phyloP scores from a whole-genome alignment of 2,797 vertebrate genomes.

The Gymnocypris eckloni region DNA sequence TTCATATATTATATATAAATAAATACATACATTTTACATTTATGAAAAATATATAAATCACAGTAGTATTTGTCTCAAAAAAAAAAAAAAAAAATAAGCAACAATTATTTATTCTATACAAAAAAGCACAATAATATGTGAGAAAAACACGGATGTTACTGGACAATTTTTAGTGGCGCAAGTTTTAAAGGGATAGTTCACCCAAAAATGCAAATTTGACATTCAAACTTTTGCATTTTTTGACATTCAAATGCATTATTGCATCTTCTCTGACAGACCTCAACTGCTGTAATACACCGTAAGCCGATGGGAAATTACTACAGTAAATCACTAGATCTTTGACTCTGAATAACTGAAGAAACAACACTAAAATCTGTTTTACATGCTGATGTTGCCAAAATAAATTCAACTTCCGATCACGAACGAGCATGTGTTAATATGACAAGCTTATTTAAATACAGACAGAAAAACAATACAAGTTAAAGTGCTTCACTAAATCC shows the following conservation, averaged over 20 bases:
- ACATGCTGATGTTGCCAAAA: not conserved
- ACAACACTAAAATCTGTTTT: not conserved
- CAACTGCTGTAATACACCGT: constrained; percentile 27
- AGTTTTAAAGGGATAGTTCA: not conserved
- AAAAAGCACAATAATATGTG: not conserved
- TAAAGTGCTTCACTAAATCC: not conserved
- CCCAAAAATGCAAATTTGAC: no score
- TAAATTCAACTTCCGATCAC: not conserved
- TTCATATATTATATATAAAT: not conserved
- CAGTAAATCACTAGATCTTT: constrained; percentile 25
- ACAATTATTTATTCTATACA: not conserved
- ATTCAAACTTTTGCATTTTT: no score
- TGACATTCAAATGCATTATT: no score
- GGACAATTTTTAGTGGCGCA: not conserved
- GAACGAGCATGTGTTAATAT: not conserved
- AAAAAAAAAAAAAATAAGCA: not conserved
- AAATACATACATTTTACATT: not conserved
- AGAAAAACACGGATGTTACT: not conserved
- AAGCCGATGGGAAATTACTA: constrained; percentile 32
- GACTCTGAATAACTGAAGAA: constrained; percentile 12
- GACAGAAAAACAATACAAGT: constrained; percentile 15
- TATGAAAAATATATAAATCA: not conserved
- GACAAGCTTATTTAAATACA: constrained; percentile 5
- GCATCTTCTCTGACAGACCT: constrained; percentile 31
- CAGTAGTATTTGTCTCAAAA: not conserved